Evolutionary conservation across 1,140 invertebrate genomes (phyloP), one percentile per base, ranked within the genome.

Genomic region (Drosophila funebris): DNA sequence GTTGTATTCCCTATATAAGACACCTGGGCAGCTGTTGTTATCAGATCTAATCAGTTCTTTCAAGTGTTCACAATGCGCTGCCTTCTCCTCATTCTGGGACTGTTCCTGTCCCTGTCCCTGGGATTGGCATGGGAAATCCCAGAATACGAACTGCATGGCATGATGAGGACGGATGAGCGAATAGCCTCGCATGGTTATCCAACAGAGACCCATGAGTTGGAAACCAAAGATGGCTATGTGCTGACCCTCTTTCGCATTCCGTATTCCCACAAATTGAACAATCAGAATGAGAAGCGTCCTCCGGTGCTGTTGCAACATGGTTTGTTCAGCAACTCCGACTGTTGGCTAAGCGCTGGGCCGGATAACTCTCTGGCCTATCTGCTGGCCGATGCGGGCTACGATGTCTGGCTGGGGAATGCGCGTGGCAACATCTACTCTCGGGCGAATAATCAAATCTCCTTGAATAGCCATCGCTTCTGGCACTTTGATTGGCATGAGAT

Each of bases 371-470:
- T 90, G 52, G 91, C 93, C 7, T 95, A 94, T 74, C 91, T 94
- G n/a, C 90, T 96, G 46, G 95, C 94, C 1, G 96, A 97, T 78
- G 92, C 90, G 11, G 94, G 94, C 3, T 95, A 93, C 72, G 95
- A 96, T 78, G 95, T 96, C 0, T 96, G 96, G 96, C 78, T 96
- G 76, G 95, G 94, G 1, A 96, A 96, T 89, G 93, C 93, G 4
- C 92, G 96, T 53, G 96, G 96, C 4, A 96, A 94, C 57, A 93
- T 92, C 1, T 94, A 95, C 79, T 95, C 95, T 0, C 90, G 93
- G 13, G 87, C 91, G 14, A 95, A 96, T 83, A 58, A 83, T 7
- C 29, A 70, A 0, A 69, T 93, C 6, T 74, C 93, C 60, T 84
- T 93, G 1, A 83, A 92, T 43, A 81, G 76, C 39, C 41, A 46